Base-by-base conservation (phyloP, 2,797 vertebrate species). In the Numenius phaeopus region DNA sequence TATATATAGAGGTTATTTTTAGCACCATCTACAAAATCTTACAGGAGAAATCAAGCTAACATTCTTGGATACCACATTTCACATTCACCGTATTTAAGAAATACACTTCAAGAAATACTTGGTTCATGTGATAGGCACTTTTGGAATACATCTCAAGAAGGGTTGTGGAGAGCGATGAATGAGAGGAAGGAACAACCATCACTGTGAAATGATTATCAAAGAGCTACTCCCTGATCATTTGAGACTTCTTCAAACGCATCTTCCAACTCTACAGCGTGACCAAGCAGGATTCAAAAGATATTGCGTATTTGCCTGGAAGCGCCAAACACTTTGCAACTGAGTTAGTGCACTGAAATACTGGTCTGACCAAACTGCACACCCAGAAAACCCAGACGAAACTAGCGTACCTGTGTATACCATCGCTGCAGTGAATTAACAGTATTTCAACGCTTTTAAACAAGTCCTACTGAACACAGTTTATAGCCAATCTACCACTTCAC, bases 361-460 rank as follows among this genome's bases (percentile, higher is more conserved):
- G 14, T 61, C 30, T 75, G 46, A 75, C 10, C 22, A 71, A 75
- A 9, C 22, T 5, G 7, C 14, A 72, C 20, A n/a, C 3, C 2
- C 62, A 46, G 30, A 49, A 84, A 93, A 76, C 10, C 30, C 17
- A 44, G 30, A 34, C 5, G 70, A 34, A 80, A 57, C 24, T 14
- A 49, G 3, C 3, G 4, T 11, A 62, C 3, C 4, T 2, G 11
- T 9, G 21, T 24, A 30, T 6, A 47, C 7, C 52, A 75, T 4
- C 11, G 29, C 64, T 40, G 30, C 34, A 44, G 27, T 42, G 9
- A 50, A 47, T 44, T 64, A 42, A 42, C 9, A 58, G 30, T 32
- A 94, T 4, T 49, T 2, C 6, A 73, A 26, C 2, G 2, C 26
- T 71, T 67, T 34, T 19, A 29, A 49, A 42, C 2, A 65, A 50